These are phyloP conservation scores for Onychorhynchus coronatus DNA, from an alignment of 2,113 vertebrate species.

Conservation along the genomic window DNA sequence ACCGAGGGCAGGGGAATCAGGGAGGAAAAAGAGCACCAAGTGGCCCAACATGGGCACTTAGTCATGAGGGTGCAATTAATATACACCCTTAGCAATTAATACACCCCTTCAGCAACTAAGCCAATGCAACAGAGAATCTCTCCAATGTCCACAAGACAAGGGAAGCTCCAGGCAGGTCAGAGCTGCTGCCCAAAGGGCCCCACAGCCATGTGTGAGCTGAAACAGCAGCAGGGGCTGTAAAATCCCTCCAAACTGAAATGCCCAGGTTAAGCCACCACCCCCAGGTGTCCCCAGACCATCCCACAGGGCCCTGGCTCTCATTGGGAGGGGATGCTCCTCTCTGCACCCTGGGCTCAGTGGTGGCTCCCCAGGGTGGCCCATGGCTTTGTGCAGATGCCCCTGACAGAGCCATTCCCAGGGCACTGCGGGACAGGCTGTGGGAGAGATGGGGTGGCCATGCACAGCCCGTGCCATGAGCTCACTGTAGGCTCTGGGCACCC, in stretches of 20 bases:
- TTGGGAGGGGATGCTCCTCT: background rate
- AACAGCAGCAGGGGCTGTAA: background rate
- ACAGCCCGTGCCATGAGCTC: accelerated
- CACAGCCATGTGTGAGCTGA: background rate
- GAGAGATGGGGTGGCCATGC: accelerated
- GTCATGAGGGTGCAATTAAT: background rate
- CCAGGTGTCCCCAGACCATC: background rate
- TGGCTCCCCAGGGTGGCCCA: accelerated
- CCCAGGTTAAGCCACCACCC: background rate
- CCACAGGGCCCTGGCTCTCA: accelerated
- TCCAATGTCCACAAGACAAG: background rate
- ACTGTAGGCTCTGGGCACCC: background rate
- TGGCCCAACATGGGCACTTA: accelerated
- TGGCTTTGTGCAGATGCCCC: background rate
- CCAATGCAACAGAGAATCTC: background rate
- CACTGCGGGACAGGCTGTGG: accelerated
- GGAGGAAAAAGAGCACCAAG: background rate
- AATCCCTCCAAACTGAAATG: no score
- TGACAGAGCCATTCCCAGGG: accelerated
- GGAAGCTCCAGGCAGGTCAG: background rate
- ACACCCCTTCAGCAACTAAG: background rate
- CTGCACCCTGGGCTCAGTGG: background rate
- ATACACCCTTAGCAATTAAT: background rate
- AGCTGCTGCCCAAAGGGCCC: background rate
- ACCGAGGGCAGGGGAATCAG: accelerated